A percentile compares a stretch with the other conserved stretches of the same genome.
Conservation (phyloP, 1,140 invertebrate species). For the Drosophila micromelanica region DNA sequence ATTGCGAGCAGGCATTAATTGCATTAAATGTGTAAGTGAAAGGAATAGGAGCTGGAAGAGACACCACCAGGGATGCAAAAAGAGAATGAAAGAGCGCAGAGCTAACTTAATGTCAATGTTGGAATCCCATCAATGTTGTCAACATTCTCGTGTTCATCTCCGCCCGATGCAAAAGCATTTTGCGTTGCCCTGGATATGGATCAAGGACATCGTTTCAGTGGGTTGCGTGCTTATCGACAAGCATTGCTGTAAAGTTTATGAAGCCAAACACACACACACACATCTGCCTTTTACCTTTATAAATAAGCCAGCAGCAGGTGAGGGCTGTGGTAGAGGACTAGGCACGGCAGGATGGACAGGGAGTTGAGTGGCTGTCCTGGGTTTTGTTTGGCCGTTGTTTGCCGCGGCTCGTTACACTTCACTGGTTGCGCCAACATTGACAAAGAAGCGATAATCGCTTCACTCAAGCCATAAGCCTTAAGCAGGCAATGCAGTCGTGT, state of each 20-base stretch:
- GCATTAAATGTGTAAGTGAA: slow-evolving; percentile 24
- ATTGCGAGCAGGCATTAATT: slow-evolving; percentile 37
- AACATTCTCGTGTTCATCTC: slow-evolving; percentile 11
- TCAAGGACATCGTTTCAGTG: slow-evolving; percentile 21
- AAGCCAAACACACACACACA: slow-evolving; percentile 10
- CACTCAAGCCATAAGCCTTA: slow-evolving; percentile 49
- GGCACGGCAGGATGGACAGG: background rate
- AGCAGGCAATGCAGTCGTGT: slow-evolving; percentile 38
- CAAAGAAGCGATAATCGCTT: slow-evolving; percentile 56
- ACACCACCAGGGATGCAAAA: background rate
- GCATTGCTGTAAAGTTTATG: slow-evolving; percentile 39
- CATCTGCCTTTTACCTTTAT: slow-evolving; percentile 33
- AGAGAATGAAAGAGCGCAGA: background rate
- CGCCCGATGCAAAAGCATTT: slow-evolving; percentile 25
- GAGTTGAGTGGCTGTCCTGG: slow-evolving; percentile 1
- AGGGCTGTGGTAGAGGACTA: too few species aligned
- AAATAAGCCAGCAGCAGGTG: slow-evolving; percentile 14
- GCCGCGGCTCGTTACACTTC: slow-evolving; percentile 43
- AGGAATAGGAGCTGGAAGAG: background rate
- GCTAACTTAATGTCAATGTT: slow-evolving; percentile 30
- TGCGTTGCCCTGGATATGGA: slow-evolving; percentile 32
- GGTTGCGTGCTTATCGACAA: slow-evolving; percentile 32
- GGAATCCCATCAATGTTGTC: slow-evolving; percentile 39
- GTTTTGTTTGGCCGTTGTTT: slow-evolving; percentile 44
- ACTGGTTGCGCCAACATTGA: slow-evolving; percentile 50